Evolutionary conservation across 2,113 vertebrate genomes (phyloP), one percentile per base, ranked within the genome.

Genomic region (Prunella fulvescens): DNA sequence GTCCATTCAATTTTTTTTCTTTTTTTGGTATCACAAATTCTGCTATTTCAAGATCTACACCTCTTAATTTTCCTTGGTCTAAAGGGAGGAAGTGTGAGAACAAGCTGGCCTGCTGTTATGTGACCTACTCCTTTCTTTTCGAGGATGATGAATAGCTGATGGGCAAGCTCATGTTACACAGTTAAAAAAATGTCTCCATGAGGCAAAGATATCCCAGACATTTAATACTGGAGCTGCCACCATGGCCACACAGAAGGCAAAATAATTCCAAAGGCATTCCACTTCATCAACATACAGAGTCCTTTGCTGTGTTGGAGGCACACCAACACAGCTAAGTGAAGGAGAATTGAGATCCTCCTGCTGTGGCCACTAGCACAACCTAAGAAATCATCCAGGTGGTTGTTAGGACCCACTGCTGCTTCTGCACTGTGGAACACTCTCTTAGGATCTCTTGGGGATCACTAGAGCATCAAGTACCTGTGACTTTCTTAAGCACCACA

Each of bases 291-390:
- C 16, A 35, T 14, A 24, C 0, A 22, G 54, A 62, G 6, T 25
- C 20, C 56, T 57, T 35, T 57, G 56, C 33, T 57, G 24, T 0
- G 1, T 3, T 5, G 3, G 28, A 47, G 15, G 14, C 20, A 42
- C 42, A 60, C 3, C 15, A 14, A 15, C 12, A 31, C 3, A 12
- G 14, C 14, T 45, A 81, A 71, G 6, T 5, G 15, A 3, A 14
- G 8, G 10, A 69, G 40, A 56, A 81, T 4, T 5, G 3, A 33
- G 29, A 76, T 20, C 19, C 26, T 72, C 23, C 70, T 77, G 56
- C 28, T 1, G 1, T 23, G 19, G 64, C 14, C 45, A 10, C 35
- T 5, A 65, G 9, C 4, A 9, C 37, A 61, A 6, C 4, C 13
- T 14, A 61, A 66, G 28, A 81, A 47, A 65, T n/a, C 11, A 40